These are phyloP conservation scores for Brenthis hecate DNA, from an alignment of 2,888 invertebrate species.

Conservation along the genomic window DNA sequence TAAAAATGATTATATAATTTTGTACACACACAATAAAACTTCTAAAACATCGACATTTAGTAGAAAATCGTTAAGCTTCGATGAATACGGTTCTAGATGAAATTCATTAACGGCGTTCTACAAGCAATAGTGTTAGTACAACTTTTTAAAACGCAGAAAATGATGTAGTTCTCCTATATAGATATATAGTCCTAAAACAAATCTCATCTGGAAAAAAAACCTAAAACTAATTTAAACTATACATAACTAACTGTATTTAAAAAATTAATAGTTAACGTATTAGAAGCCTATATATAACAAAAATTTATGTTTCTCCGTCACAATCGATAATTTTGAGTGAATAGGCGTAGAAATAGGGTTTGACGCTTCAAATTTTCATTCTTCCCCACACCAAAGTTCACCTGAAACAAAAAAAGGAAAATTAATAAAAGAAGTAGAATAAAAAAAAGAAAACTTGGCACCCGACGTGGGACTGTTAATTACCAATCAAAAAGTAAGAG, in stretches of 20 bases:
- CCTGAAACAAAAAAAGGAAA: slow-evolving; percentile 35
- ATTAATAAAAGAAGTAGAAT: slow-evolving; percentile 13
- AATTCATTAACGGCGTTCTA: slow-evolving; percentile 21
- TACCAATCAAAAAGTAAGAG: slow-evolving; percentile 10
- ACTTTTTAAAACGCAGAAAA: slow-evolving; percentile 28
- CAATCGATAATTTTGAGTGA: too few relatives aligned
- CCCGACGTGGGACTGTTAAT: slow-evolving; percentile 13
- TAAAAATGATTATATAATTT: neutral
- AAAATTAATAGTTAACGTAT: too few relatives aligned
- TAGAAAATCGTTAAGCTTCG: neutral
- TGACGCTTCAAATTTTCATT: neutral
- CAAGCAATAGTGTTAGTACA: slow-evolving; percentile 12
- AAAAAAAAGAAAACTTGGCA: slow-evolving; percentile 2
- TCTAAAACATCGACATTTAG: neutral
- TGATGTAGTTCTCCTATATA: slow-evolving; percentile 4
- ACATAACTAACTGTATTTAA: too few relatives aligned
- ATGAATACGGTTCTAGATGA: neutral
- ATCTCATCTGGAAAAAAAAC: neutral
- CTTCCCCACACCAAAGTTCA: slow-evolving; percentile 10
- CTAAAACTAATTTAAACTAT: too few relatives aligned
- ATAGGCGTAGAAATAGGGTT: too few relatives aligned
- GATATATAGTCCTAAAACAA: neutral
- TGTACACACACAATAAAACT: neutral
- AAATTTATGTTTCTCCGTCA: too few relatives aligned
- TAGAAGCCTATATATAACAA: too few relatives aligned